phyloP scores from a whole-genome alignment of 2,113 vertebrate genomes.

The Petaurus breviceps region DNA sequence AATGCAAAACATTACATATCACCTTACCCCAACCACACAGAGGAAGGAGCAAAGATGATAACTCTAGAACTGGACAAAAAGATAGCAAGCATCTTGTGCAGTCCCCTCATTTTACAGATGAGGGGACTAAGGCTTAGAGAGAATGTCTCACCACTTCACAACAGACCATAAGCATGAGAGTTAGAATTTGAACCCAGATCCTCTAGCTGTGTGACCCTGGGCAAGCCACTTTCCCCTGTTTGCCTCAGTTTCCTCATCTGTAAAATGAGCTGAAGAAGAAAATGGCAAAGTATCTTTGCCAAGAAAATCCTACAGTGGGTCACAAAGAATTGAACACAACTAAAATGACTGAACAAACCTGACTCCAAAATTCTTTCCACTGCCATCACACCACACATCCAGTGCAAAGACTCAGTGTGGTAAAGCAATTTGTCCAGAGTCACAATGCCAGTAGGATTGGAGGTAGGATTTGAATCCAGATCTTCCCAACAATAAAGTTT shows the following conservation, averaged over 20 bases:
- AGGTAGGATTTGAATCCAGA: neutral
- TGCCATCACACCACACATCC: accelerated
- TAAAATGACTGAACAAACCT: too few species aligned
- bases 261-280: too few species aligned
- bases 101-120: neutral
- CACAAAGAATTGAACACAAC: too few species aligned
- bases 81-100: too few species aligned
- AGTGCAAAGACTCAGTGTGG: neutral
- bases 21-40: neutral
- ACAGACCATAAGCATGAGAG: neutral
- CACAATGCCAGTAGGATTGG: neutral
- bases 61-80: neutral
- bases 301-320: too few species aligned
- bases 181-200: neutral
- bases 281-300: too few species aligned
- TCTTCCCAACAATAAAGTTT: neutral
- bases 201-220: neutral
- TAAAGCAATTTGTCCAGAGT: neutral
- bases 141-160: neutral
- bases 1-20: neutral
- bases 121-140: neutral
- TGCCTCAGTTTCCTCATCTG: too few species aligned
- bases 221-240: neutral
- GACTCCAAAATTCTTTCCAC: neutral
- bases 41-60: neutral